Conservation (phyloP, 2,888 invertebrate genomes). For the Clusia tigrina region DNA sequence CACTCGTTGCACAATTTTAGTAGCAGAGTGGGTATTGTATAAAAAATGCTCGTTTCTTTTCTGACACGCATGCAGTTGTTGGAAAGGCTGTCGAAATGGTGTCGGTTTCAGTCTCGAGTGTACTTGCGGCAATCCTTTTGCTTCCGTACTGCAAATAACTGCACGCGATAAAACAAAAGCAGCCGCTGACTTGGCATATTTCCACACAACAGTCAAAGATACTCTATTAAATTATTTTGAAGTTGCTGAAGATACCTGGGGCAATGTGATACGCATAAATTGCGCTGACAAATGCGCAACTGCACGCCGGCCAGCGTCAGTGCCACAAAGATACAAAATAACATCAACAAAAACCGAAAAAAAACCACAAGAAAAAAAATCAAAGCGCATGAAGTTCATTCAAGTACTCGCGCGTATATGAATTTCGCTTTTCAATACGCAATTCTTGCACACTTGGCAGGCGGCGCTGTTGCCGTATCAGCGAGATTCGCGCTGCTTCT, state of each 20-base stretch:
- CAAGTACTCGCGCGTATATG: too few relatives aligned
- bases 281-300: slow-evolving; percentile 21
- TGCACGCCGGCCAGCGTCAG: neutral
- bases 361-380: too few relatives aligned
- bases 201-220: slow-evolving; percentile 13
- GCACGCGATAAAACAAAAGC: slow-evolving; percentile 6
- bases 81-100: too few relatives aligned
- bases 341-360: slow-evolving; percentile 9
- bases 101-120: too few relatives aligned
- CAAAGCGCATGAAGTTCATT: slow-evolving; percentile 17
- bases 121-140: too few relatives aligned
- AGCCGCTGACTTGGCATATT: neutral
- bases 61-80: too few relatives aligned
- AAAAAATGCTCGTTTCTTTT: too few relatives aligned
- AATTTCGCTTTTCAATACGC: slow-evolving; percentile 25
- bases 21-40: too few relatives aligned
- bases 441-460: slow-evolving; percentile 4
- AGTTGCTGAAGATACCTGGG: too few relatives aligned
- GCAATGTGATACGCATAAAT: slow-evolving; percentile 40
- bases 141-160: neutral
- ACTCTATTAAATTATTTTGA: slow-evolving; percentile 21
- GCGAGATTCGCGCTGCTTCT: slow-evolving; percentile 10
- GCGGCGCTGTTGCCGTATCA: neutral
- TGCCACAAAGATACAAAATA: neutral
- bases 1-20: too few relatives aligned